Conservation (phyloP, 1,140 invertebrate genomes). For the Psix sp. region DNA sequence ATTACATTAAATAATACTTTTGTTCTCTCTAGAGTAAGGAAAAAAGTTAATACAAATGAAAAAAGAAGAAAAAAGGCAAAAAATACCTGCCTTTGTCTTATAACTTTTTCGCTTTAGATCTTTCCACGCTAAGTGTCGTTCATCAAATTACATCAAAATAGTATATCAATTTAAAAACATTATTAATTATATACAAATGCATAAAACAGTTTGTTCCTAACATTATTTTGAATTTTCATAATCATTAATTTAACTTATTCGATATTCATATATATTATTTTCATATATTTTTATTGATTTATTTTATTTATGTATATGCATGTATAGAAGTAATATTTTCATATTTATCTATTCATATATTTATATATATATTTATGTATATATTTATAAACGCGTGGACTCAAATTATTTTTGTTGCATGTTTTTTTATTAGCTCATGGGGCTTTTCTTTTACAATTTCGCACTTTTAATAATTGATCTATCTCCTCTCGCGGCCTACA, state of each 20-base stretch:
- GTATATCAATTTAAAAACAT: slow-evolving; percentile 68
- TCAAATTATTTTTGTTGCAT: slow-evolving; percentile 67
- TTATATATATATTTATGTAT: slow-evolving; percentile 53
- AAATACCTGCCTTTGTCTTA: slow-evolving; percentile 38
- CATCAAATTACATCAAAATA: slow-evolving; percentile 67
- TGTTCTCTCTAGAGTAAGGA: no score
- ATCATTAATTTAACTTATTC: slow-evolving; percentile 64
- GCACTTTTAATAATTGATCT: slow-evolving; percentile 69
- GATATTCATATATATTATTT: slow-evolving; percentile 70
- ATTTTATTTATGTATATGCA: slow-evolving; percentile 66
- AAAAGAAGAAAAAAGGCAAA: slow-evolving; percentile 30
- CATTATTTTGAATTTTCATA: slow-evolving; percentile 57
- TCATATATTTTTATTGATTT: slow-evolving; percentile 62
- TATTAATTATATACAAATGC: slow-evolving; percentile 73
- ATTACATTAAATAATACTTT: no score
- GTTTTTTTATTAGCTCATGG: slow-evolving; percentile 50
- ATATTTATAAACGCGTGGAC: slow-evolving; percentile 74
- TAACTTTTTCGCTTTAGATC: slow-evolving; percentile 37
- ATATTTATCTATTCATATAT: slow-evolving; percentile 66
- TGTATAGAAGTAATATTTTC: slow-evolving; percentile 71
- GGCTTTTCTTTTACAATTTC: slow-evolving; percentile 50
- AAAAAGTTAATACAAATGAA: slow-evolving; percentile 1
- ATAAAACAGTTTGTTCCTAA: slow-evolving; percentile 67
- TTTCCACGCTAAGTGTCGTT: slow-evolving; percentile 59
- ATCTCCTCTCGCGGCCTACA: slow-evolving; percentile 56